Evolutionary conservation across 2,888 invertebrate species (phyloP).

Genomic region (Drosophila pegasa): DNA sequence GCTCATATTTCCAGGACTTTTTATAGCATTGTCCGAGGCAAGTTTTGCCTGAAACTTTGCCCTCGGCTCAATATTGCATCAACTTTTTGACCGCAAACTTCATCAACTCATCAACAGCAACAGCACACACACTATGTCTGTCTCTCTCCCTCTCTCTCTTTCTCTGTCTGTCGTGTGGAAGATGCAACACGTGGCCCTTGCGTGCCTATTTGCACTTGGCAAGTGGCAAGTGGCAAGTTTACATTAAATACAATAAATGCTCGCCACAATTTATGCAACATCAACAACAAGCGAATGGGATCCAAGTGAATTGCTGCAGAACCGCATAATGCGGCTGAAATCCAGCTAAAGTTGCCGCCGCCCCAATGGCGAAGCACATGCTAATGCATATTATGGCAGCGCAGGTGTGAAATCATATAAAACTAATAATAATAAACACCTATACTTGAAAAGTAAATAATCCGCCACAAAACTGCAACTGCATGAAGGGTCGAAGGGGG

Average conservation of each 20-base stretch:
- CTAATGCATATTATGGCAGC: conserved; percentile 6
- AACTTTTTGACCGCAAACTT: conserved; percentile 67
- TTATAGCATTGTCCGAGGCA: background rate
- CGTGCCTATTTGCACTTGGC: conserved; percentile 73
- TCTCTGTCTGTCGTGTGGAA: background rate
- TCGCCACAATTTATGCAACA: conserved; percentile 70
- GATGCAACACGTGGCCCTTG: conserved; percentile 71
- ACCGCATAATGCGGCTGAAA: conserved; percentile 21
- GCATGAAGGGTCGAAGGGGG: background rate
- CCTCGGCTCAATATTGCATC: conserved; percentile 51
- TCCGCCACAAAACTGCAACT: background rate
- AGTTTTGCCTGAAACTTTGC: conserved; percentile 21
- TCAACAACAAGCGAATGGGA: conserved; percentile 46
- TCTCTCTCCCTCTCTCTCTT: background rate
- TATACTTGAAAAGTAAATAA: conserved; percentile 8
- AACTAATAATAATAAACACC: conserved; percentile 11
- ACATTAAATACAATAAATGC: conserved; percentile 76
- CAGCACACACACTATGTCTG: conserved; percentile 18
- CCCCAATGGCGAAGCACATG: background rate
- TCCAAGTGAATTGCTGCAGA: conserved; percentile 5
- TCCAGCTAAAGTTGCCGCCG: conserved; percentile 3
- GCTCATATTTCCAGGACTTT: background rate
- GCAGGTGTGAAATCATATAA: conserved; percentile 3
- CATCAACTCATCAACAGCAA: conserved; percentile 55
- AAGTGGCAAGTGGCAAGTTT: conserved; percentile 74